Base-by-base conservation (phyloP, 2,888 invertebrate genomes). In the Xanthorhoe designata region DNA sequence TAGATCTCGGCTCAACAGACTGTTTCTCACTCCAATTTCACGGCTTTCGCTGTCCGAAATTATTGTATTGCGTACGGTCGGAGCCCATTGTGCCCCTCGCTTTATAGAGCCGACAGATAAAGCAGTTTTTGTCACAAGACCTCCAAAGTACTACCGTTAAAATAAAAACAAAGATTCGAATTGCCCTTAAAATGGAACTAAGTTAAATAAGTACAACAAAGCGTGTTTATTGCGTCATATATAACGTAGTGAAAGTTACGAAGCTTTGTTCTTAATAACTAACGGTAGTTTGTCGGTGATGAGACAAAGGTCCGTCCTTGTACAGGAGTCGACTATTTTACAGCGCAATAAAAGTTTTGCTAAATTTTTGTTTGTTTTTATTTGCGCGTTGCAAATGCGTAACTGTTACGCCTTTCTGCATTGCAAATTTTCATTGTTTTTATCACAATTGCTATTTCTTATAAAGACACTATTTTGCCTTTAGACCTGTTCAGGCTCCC, bases 161-260 rank as follows among this genome's bases (percentile, higher is more conserved):
- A 75, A 77, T 80, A 83, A 83, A 89, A 89, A 91, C 89, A 90
- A 91, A 88, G 78, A 78, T 70, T 62, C 51, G 67, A 82, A 70
- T 65, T 81, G 74, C 78, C 80, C 80, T 78, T 78, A 76, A 81
- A 86, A 86, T 78, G 78, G 81, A 75, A 75, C 78, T 68, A 69
- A 66, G 57, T 64, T 71, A 56, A 72, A 24, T 24, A 38, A 42
- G 38, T 42, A 42, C 38, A 42, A 90, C 90, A 91, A 91, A 83
- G 73, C 72, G 58, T 57, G 80, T 92, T 92, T 92, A 92, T 90
- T 89, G 85, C 83, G 78, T 86, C 88, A 87, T 91, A 91, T 89
- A 90, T 89, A 87, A 92, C 83, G 73, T 87, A 92, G 92, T 91
- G 92, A 92, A 92, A 92, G 92, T 92, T 85, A 83, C 78, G 72